A percentile compares a stretch with the other conserved stretches of the same genome.
Conservation (phyloP, 2,113 vertebrate genomes). For the Neogobius melanostomus region DNA sequence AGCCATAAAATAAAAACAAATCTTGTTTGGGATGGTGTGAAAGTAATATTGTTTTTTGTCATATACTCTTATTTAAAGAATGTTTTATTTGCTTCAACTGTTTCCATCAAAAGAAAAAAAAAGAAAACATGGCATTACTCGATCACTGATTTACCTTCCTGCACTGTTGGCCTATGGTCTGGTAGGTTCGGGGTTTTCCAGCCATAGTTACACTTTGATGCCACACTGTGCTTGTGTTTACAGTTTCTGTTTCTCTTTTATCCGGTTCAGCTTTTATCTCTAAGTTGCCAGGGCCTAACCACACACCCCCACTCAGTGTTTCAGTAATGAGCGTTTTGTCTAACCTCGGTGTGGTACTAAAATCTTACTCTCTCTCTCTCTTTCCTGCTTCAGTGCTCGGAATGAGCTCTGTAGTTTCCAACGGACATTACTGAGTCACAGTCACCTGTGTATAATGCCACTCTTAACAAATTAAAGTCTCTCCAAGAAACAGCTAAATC, state of each 20-base stretch:
- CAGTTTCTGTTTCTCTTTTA: conserved; percentile 51
- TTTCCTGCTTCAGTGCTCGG: conserved; percentile 1
- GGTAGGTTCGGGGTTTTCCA: conserved; percentile 46
- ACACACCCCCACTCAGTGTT: conserved; percentile 13
- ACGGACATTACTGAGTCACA: too few relatives aligned
- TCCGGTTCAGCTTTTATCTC: conserved; percentile 49
- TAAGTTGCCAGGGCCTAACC: conserved; percentile 29
- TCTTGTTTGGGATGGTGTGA: too few relatives aligned
- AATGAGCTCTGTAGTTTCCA: too few relatives aligned
- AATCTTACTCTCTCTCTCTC: conserved; percentile 17
- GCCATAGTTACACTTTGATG: conserved; percentile 21
- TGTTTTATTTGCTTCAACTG: too few relatives aligned
- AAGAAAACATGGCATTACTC: neutral
- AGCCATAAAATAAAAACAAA: too few relatives aligned
- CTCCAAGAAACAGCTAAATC: too few relatives aligned
- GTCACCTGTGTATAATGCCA: too few relatives aligned
- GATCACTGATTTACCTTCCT: neutral
- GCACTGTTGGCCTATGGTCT: neutral
- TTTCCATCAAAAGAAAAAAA: too few relatives aligned
- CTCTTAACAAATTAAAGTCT: too few relatives aligned
- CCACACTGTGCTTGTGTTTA: conserved; percentile 13
- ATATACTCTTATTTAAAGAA: too few relatives aligned
- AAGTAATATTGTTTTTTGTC: too few relatives aligned
- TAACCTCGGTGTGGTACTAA: conserved; percentile 26
- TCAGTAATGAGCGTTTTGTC: conserved; percentile 46